Conservation (phyloP, 2,797 vertebrate species). For the Liasis olivaceus region DNA sequence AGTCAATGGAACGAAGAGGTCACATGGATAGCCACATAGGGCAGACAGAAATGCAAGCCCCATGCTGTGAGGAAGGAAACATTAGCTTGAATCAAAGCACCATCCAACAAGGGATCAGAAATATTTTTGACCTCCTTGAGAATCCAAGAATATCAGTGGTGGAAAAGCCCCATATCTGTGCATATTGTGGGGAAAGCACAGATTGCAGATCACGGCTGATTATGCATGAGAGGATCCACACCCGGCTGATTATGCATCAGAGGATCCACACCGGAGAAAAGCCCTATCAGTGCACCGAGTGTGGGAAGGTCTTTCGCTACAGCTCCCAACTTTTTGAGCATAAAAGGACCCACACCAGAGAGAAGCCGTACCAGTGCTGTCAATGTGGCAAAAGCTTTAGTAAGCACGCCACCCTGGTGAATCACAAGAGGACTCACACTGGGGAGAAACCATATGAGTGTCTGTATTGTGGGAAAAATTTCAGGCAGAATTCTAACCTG, state of each 20-base stretch:
- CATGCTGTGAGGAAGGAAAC: background rate
- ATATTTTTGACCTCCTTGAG: background rate
- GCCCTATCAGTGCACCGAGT: too few species aligned
- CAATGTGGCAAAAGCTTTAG: background rate
- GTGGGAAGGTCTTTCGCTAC: too few species aligned
- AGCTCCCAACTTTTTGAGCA: too few species aligned
- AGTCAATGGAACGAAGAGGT: background rate
- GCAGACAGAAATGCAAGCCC: background rate
- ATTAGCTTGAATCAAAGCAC: background rate
- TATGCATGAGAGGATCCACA: too few species aligned
- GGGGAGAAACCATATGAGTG: background rate
- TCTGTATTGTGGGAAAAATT: background rate
- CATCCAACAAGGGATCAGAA: background rate
- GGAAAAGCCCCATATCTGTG: background rate
- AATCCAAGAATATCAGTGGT: background rate
- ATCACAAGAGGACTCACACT: background rate
- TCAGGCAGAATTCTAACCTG: background rate
- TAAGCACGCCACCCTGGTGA: background rate
- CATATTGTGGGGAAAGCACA: background rate
- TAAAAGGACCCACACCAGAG: constrained; percentile 28
- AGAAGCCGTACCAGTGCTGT: background rate
- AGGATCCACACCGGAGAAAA: background rate
- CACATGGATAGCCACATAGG: background rate
- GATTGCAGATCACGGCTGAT: background rate
- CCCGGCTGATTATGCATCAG: too few species aligned